These are phyloP conservation scores for Oophaga sylvatica DNA, from an alignment of 2,797 vertebrate genomes.

Conservation along the genomic window DNA sequence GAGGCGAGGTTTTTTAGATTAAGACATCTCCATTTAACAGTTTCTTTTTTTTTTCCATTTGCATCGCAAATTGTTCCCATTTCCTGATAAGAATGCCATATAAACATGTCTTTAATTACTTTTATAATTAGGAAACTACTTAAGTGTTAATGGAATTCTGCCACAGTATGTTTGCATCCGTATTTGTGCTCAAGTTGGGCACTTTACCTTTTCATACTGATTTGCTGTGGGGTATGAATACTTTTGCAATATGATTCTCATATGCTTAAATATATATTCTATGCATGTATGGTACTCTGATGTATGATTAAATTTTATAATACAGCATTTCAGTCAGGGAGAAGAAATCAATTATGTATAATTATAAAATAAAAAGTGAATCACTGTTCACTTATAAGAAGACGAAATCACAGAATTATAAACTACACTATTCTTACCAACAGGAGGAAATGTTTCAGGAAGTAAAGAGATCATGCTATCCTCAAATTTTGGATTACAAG, in stretches of 20 bases:
- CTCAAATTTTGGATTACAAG: no score
- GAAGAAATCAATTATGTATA: no score
- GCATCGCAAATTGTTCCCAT: slow-evolving; percentile 60
- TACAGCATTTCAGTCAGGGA: no score
- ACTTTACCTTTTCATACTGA: background rate
- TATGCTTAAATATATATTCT: no score
- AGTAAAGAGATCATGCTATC: no score
- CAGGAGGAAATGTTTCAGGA: no score
- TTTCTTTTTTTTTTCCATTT: slow-evolving; percentile 49
- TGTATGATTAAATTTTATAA: no score
- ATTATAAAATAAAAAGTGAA: no score
- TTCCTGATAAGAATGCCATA: slow-evolving; percentile 56
- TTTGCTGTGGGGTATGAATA: slow-evolving; percentile 15
- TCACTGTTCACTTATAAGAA: no score
- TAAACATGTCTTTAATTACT: slow-evolving; percentile 62
- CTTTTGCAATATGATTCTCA: background rate
- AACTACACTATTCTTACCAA: no score
- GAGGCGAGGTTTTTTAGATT: slow-evolving; percentile 48
- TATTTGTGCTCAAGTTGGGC: slow-evolving; percentile 25
- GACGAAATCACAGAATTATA: no score
- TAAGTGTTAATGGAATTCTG: slow-evolving; percentile 54
- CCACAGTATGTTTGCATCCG: slow-evolving; percentile 26
- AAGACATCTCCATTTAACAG: slow-evolving; percentile 55
- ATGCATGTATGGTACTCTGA: no score
- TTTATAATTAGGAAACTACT: slow-evolving; percentile 61